These are phyloP conservation scores for Smutsia temminckii DNA, from an alignment of 2,797 vertebrate genomes.

Conservation along the genomic window DNA sequence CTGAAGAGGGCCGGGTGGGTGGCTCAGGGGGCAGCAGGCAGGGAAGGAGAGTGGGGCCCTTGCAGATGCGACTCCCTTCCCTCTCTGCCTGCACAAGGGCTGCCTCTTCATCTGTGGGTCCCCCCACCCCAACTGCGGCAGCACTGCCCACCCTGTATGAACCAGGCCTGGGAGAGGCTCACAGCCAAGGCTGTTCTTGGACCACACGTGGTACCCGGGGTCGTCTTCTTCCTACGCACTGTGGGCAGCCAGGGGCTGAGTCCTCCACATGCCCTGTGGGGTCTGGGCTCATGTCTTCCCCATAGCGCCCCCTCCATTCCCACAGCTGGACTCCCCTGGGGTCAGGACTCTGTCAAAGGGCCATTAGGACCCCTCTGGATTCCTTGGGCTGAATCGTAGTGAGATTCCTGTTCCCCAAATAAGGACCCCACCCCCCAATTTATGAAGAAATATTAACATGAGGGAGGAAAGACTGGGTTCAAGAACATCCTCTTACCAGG, in stretches of 20 bases:
- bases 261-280: neutral
- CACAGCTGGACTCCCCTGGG: accelerated
- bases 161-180: neutral
- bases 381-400: neutral
- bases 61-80: neutral
- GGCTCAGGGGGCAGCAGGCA: neutral
- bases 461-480: neutral
- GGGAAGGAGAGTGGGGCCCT: neutral
- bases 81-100: neutral
- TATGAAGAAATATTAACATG: neutral
- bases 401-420: neutral
- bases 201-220: accelerated
- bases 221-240: neutral
- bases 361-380: neutral
- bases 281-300: neutral
- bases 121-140: neutral
- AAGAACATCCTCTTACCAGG: conserved; percentile 89
- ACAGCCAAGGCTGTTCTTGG: accelerated
- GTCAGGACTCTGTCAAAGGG: neutral
- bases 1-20: neutral
- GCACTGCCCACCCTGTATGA: neutral
- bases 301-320: accelerated
- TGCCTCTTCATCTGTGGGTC: neutral
- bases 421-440: neutral
- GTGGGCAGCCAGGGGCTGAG: neutral